phyloP scores from a whole-genome alignment of 2,888 invertebrate species.

The Timandra comae region DNA sequence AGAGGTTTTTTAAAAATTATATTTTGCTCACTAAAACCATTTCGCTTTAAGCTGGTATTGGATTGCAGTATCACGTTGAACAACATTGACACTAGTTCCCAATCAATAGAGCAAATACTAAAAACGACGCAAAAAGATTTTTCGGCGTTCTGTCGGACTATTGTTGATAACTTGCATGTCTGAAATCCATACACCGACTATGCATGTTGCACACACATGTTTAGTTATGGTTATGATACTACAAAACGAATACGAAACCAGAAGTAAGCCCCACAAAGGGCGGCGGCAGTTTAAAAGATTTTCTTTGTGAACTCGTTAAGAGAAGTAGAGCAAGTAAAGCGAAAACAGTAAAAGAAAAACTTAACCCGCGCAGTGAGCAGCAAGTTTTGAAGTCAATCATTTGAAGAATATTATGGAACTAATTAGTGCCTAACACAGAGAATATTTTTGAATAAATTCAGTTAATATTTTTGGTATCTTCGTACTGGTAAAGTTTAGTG shows the following conservation, averaged over 20 bases:
- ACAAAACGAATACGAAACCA: conserved; percentile 3
- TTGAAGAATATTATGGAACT: background rate
- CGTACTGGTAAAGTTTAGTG: too few relatives aligned
- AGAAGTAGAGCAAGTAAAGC: background rate
- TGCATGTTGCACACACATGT: background rate
- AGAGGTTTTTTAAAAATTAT: too few relatives aligned
- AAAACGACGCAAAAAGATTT: conserved; percentile 6
- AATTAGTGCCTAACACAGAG: too few relatives aligned
- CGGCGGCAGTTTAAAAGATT: conserved; percentile 4
- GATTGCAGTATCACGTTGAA: conserved; percentile 16
- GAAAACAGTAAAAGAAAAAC: conserved; percentile 2
- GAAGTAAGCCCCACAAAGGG: conserved; percentile 5
- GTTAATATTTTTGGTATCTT: too few relatives aligned
- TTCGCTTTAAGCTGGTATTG: conserved; percentile 1
- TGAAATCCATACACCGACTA: background rate
- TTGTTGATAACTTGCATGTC: background rate
- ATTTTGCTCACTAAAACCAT: too few relatives aligned
- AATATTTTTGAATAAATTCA: too few relatives aligned
- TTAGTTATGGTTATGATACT: background rate
- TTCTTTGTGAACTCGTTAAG: conserved; percentile 4
- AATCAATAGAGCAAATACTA: conserved; percentile 21
- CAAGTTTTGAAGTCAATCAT: background rate
- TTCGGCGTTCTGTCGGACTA: conserved; percentile 9
- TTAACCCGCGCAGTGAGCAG: conserved; percentile 1
- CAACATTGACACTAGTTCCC: conserved; percentile 23